Conservation (phyloP, 1,140 invertebrate species). For the Euura saliciscinereae region DNA sequence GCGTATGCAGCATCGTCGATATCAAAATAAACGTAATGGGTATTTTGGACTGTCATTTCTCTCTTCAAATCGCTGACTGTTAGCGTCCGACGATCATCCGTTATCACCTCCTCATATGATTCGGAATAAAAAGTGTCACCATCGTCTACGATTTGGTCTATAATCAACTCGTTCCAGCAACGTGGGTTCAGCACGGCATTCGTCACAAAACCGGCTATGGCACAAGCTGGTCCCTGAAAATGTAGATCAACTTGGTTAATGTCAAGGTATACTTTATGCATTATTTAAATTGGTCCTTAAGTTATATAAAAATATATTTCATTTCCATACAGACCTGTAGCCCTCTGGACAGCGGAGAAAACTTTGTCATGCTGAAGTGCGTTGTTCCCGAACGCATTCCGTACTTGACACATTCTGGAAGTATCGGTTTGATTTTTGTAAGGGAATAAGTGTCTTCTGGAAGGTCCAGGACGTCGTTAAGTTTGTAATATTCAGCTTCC, state of each 20-base stretch:
- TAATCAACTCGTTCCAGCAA: slow-evolving; percentile 46
- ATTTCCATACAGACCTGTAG: slow-evolving; percentile 40
- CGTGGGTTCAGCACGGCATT: slow-evolving; percentile 39
- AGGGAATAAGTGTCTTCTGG: slow-evolving; percentile 46
- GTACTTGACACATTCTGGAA: slow-evolving; percentile 42
- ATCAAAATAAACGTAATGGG: slow-evolving; percentile 33
- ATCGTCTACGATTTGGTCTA: slow-evolving; percentile 53
- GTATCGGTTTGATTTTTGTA: slow-evolving; percentile 39
- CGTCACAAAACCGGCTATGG: slow-evolving; percentile 51
- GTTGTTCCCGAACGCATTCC: slow-evolving; percentile 41
- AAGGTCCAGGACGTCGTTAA: slow-evolving; percentile 40
- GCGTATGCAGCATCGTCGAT: slow-evolving; percentile 45
- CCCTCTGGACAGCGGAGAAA: slow-evolving; percentile 50
- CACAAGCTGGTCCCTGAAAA: slow-evolving; percentile 42
- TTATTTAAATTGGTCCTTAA: not conserved
- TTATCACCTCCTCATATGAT: slow-evolving; percentile 43
- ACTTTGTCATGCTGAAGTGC: slow-evolving; percentile 43
- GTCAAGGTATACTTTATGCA: not conserved
- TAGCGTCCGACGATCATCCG: slow-evolving; percentile 33
- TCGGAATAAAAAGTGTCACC: slow-evolving; percentile 49
- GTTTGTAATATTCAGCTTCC: slow-evolving; percentile 37
- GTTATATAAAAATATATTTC: slow-evolving; percentile 3
- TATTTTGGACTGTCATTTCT: slow-evolving; percentile 37
- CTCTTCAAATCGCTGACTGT: slow-evolving; percentile 40
- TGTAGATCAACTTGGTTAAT: not conserved